These are phyloP conservation scores for Cheirogaleus major DNA, from an alignment of 2,797 vertebrate species.

Conservation along the genomic window DNA sequence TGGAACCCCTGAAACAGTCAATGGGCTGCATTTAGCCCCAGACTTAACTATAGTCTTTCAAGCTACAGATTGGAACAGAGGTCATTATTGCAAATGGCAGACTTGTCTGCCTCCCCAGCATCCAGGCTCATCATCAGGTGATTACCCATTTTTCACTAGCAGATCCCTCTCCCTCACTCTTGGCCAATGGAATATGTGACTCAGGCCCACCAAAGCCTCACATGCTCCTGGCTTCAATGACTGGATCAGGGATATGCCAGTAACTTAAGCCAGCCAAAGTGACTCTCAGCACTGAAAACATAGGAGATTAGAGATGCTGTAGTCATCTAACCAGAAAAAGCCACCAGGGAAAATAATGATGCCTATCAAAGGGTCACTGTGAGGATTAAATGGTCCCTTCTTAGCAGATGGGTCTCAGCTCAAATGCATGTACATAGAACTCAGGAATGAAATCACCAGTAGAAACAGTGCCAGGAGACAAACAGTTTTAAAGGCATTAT, in stretches of 20 bases:
- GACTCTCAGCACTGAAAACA: neutral
- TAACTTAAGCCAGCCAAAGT: neutral
- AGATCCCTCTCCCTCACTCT: neutral
- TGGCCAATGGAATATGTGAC: neutral
- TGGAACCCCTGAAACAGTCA: neutral
- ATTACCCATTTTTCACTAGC: neutral
- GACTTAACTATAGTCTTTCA: neutral
- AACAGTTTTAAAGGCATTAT: constrained; percentile 21
- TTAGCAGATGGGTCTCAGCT: neutral
- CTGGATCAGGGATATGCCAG: neutral
- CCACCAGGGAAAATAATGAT: neutral
- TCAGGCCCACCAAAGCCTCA: neutral
- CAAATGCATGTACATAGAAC: neutral
- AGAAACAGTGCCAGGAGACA: constrained; percentile 3
- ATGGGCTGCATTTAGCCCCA: neutral
- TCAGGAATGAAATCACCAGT: constrained; percentile 38
- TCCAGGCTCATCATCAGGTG: neutral
- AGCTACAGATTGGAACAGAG: neutral
- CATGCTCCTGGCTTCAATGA: neutral
- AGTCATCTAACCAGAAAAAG: neutral
- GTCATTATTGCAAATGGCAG: neutral
- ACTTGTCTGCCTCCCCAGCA: neutral
- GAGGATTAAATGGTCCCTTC: neutral
- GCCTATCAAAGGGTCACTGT: neutral
- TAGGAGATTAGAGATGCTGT: neutral